Percentiles rank a stretch among this genome's conserved stretches.
These are phyloP conservation scores for Eulimnadia texana DNA, from an alignment of 1,140 invertebrate species.

Conservation along the genomic window DNA sequence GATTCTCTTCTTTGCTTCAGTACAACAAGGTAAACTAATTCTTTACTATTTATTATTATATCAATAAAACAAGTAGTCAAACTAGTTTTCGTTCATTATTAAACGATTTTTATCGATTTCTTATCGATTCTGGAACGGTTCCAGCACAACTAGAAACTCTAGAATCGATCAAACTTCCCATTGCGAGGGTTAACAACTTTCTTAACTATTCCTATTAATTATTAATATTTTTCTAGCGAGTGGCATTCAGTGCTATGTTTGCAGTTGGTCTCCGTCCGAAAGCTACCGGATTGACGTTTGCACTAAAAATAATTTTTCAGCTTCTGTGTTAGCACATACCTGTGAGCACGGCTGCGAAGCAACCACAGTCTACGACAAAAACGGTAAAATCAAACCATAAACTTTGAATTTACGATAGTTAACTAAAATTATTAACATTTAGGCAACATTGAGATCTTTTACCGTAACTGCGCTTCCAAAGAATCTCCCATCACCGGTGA, in stretches of 20 bases:
- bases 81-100: too few species aligned
- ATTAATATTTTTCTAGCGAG: neutral
- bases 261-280: neutral
- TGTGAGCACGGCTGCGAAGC: neutral
- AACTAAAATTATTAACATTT: neutral
- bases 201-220: neutral
- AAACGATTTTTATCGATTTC: too few species aligned
- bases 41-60: too few species aligned
- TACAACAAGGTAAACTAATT: too few species aligned
- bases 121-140: too few species aligned
- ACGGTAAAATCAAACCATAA: neutral
- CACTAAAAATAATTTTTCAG: neutral
- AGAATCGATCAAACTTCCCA: too few species aligned
- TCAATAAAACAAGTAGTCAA: too few species aligned
- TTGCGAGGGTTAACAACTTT: too few species aligned
- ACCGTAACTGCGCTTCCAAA: constrained; percentile 13
- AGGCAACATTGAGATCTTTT: constrained; percentile 15
- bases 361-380: neutral
- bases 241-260: neutral
- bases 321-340: neutral
- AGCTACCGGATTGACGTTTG: neutral
- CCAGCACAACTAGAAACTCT: too few species aligned
- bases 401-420: too few species aligned
- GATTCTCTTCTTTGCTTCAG: too few species aligned
- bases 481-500: constrained; percentile 7